These are phyloP conservation scores for Antheraea yamamai DNA, from an alignment of 2,888 invertebrate species.

Conservation along the genomic window DNA sequence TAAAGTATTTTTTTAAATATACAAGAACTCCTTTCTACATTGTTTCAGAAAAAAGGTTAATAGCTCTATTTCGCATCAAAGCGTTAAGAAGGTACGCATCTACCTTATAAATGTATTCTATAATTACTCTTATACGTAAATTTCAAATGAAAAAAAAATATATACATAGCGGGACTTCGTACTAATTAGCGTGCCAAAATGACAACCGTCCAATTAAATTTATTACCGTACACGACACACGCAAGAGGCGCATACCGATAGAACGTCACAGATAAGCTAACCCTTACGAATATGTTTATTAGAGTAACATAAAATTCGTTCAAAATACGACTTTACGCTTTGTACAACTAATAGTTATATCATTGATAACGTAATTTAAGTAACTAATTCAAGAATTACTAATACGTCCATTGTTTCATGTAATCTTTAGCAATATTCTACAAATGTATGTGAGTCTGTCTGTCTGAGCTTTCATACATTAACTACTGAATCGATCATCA, in stretches of 20 bases:
- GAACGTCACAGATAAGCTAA: not conserved
- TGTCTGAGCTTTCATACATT: too few species aligned
- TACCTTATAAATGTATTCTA: not conserved
- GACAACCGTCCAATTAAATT: conserved; percentile 48
- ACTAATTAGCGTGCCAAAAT: conserved; percentile 44
- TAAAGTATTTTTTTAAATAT: not conserved
- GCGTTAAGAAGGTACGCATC: not conserved
- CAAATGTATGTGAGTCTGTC: too few species aligned
- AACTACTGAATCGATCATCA: too few species aligned
- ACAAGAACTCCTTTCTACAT: not conserved
- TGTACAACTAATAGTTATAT: not conserved
- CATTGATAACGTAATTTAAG: not conserved
- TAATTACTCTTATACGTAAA: conserved; percentile 25
- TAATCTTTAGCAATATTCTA: too few species aligned
- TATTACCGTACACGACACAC: conserved; percentile 28
- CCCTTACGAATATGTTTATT: not conserved
- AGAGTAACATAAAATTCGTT: not conserved
- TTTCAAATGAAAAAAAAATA: conserved; percentile 30
- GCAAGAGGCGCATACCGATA: not conserved
- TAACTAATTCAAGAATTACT: not conserved
- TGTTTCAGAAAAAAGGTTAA: conserved; percentile 5
- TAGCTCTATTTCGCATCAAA: conserved; percentile 7
- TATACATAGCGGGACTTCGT: conserved; percentile 33
- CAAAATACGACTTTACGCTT: not conserved
- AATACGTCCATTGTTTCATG: not conserved